A percentile compares a stretch with the other conserved stretches of the same genome.
Evolutionary conservation across 2,113 vertebrate species (phyloP).

Genomic region (Rhea americana): DNA sequence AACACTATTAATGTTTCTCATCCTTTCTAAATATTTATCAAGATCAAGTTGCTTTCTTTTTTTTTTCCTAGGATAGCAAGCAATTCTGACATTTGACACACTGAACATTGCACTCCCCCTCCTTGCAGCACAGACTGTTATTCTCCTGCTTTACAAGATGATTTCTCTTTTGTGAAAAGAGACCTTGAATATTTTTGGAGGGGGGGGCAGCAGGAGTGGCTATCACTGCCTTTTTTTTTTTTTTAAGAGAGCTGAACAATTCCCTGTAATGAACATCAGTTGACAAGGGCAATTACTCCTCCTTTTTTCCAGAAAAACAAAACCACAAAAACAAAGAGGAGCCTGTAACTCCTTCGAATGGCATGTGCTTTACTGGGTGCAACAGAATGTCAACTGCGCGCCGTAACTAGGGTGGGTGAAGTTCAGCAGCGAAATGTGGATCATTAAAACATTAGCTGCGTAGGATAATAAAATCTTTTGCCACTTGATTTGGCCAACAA

Average conservation of each 20-base stretch:
- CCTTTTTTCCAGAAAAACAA: neutral
- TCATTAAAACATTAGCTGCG: slow-evolving; percentile 27
- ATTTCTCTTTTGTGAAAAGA: slow-evolving; percentile 46
- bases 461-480: slow-evolving; percentile 49
- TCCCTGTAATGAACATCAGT: slow-evolving; percentile 20
- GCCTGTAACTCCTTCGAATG: slow-evolving; percentile 38
- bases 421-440: neutral
- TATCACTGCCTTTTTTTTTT: slow-evolving; percentile 50
- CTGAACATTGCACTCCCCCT: neutral
- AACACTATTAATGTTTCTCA: neutral
- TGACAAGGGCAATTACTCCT: slow-evolving; percentile 43
- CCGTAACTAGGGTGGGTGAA: slow-evolving; percentile 17
- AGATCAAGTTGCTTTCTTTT: neutral
- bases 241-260: slow-evolving; percentile 56
- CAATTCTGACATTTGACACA: neutral
- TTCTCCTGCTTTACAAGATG: slow-evolving; percentile 21
- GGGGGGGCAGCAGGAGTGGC: neutral
- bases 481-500: slow-evolving; percentile 21
- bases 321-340: slow-evolving; percentile 38
- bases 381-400: slow-evolving; percentile 33
- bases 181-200: slow-evolving; percentile 34
- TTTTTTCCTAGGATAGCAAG: neutral
- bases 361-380: slow-evolving; percentile 31
- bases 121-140: slow-evolving; percentile 30
- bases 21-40: neutral